Percentiles rank a stretch among this genome's conserved stretches.
These are phyloP conservation scores for Molorchus minor DNA, from an alignment of 2,888 invertebrate genomes.

Conservation along the genomic window DNA sequence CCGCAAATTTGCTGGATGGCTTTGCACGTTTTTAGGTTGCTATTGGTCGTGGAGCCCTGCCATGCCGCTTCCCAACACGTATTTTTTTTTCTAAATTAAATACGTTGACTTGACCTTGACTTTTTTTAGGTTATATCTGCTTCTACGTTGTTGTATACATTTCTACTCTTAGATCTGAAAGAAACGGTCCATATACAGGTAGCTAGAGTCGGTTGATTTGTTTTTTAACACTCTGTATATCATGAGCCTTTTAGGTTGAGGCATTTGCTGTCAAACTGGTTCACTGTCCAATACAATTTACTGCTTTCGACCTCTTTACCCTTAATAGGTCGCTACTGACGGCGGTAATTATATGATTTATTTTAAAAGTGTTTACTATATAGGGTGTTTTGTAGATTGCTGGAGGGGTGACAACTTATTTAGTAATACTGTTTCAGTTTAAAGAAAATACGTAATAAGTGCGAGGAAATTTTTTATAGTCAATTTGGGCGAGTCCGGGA, in stretches of 20 bases:
- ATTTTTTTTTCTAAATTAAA: background rate
- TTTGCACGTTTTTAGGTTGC: conserved; percentile 13
- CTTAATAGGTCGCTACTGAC: conserved; percentile 20
- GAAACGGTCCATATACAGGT: conserved; percentile 1
- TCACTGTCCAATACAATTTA: conserved; percentile 21
- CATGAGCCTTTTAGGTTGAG: conserved; percentile 5
- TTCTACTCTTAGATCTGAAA: background rate
- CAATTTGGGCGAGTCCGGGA: background rate
- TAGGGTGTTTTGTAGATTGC: conserved; percentile 14
- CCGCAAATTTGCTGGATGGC: conserved; percentile 25
- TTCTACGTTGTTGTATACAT: background rate
- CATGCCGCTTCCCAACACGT: conserved; percentile 10
- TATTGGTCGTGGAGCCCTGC: conserved; percentile 31
- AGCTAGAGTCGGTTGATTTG: background rate
- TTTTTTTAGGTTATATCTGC: conserved; percentile 15
- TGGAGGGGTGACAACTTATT: conserved; percentile 25
- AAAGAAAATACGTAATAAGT: background rate
- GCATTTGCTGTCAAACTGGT: conserved; percentile 6
- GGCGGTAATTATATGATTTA: conserved; percentile 3
- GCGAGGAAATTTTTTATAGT: background rate
- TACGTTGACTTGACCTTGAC: background rate
- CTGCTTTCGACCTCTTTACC: conserved; percentile 12
- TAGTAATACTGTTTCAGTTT: conserved; percentile 32
- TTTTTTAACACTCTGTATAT: background rate
- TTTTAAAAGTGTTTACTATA: background rate